Base-by-base conservation (phyloP, 2,797 vertebrate species). In the Hydrocynus forskahlii region DNA sequence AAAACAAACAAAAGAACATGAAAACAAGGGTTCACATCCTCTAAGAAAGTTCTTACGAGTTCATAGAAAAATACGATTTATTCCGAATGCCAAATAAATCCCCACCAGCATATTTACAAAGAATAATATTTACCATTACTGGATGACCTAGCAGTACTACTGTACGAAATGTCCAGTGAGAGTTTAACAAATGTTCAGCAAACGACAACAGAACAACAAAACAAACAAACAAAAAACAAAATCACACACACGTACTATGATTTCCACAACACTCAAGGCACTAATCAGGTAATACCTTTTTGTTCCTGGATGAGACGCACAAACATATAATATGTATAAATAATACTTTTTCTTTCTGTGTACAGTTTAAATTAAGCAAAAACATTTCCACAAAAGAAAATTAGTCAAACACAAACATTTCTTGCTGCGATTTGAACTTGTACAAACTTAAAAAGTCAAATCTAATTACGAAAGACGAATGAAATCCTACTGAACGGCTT, bases 81-180 rank as follows among this genome's bases (percentile, higher is more conserved):
- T 83, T 85, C 84, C 4, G 75, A 89, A 80, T 72, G 78, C 88
- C 85, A 87, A 89, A 88, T 89, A 73, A 79, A 79, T 86, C 88
- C 54, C 78, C 88, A 89, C 89, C 92, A 93, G 89, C 87, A 88
- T 95, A 94, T 94, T 90, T 94, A 94, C 93, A 95, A 77, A 93
- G 85, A 89, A 91, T 83, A 94, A 91, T 93, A 93, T 93, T 91
- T 92, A 89, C 92, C 87, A 86, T 80, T 81, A 90, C 79, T 92
- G 92, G 90, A 92, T 88, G 83, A 76, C 80, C 55, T 80, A 81
- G 80, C 83, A 77, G 82, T 70, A 79, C 78, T 75, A 62, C 76
- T 77, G 63, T 64, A 60, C 86, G 87, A 87, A 90, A 85, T 90
- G 89, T 91, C 91, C 91, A 93, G 91, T 91, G 90, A 92, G 89